phyloP scores from a whole-genome alignment of 2,797 vertebrate species.

The Falco rusticolus region DNA sequence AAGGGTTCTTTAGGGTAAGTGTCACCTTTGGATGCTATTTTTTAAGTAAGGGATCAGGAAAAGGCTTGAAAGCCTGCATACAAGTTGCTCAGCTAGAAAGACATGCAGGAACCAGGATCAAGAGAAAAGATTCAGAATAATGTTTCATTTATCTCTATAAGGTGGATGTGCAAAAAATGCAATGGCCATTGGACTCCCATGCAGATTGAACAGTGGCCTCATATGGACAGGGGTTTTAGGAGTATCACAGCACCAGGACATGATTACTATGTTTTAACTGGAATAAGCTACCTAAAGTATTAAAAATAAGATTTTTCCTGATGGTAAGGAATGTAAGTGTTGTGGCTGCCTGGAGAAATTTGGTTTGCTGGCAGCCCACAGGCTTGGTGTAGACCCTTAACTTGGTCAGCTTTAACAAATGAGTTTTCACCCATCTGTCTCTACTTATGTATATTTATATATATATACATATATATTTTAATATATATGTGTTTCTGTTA shows the following conservation, averaged over 20 bases:
- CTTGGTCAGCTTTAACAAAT: background rate
- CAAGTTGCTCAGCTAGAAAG: background rate
- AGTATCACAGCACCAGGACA: background rate
- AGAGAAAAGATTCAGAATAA: background rate
- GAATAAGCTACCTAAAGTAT: background rate
- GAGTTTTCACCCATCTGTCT: background rate
- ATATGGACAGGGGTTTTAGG: fast-evolving
- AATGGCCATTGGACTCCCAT: background rate
- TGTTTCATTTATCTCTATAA: background rate
- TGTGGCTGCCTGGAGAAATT: background rate
- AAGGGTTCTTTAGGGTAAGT: background rate
- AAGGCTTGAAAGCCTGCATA: background rate
- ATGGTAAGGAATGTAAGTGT: background rate
- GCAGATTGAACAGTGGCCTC: background rate
- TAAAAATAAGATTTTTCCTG: background rate
- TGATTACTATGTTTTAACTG: background rate
- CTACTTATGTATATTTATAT: background rate
- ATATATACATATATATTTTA: background rate
- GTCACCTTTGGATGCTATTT: background rate
- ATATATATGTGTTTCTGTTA: background rate
- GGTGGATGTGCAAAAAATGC: background rate
- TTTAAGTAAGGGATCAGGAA: background rate
- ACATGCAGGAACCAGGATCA: background rate
- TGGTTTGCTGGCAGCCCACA: background rate
- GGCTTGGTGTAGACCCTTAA: background rate